These are phyloP conservation scores for Coptotermes formosanus DNA, from an alignment of 1,140 invertebrate genomes.

Conservation along the genomic window DNA sequence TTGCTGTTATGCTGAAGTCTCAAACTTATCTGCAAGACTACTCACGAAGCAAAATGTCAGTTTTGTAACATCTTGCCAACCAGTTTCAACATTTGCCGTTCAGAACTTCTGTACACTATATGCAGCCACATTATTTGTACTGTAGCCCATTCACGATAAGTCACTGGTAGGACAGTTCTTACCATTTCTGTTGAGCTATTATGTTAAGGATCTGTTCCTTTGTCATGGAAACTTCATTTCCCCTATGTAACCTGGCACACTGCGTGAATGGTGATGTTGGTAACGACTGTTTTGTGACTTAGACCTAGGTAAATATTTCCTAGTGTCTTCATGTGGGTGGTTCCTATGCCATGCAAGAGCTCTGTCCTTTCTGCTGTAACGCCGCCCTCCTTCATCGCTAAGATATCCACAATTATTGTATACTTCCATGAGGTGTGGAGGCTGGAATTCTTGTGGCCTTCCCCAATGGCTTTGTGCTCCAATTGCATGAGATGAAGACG, in stretches of 20 bases:
- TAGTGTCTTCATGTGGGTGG: conserved; percentile 30
- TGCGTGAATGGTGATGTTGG: conserved; percentile 39
- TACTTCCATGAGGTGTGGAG: conserved; percentile 42
- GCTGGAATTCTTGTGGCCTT: conserved; percentile 54
- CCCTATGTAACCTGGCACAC: conserved; percentile 53
- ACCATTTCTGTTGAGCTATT: neutral
- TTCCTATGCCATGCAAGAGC: neutral
- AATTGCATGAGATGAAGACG: conserved; percentile 50
- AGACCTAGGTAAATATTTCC: conserved; percentile 43
- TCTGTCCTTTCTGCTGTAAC: neutral
- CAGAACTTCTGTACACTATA: too few relatives aligned
- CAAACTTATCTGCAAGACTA: too few relatives aligned
- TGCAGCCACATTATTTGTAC: too few relatives aligned
- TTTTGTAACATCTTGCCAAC: too few relatives aligned
- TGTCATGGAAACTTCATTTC: conserved; percentile 60
- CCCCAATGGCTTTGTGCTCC: conserved; percentile 44
- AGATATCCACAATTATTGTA: conserved; percentile 45
- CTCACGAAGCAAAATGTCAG: too few relatives aligned
- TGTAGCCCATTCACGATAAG: too few relatives aligned
- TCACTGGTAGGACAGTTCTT: too few relatives aligned
- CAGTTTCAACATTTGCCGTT: too few relatives aligned
- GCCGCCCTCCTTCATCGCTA: conserved; percentile 39
- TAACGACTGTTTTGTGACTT: conserved; percentile 58
- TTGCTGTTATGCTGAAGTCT: too few relatives aligned
- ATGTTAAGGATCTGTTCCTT: conserved; percentile 21